phyloP scores from a whole-genome alignment of 2,797 vertebrate genomes.

The Helostoma temminkii region DNA sequence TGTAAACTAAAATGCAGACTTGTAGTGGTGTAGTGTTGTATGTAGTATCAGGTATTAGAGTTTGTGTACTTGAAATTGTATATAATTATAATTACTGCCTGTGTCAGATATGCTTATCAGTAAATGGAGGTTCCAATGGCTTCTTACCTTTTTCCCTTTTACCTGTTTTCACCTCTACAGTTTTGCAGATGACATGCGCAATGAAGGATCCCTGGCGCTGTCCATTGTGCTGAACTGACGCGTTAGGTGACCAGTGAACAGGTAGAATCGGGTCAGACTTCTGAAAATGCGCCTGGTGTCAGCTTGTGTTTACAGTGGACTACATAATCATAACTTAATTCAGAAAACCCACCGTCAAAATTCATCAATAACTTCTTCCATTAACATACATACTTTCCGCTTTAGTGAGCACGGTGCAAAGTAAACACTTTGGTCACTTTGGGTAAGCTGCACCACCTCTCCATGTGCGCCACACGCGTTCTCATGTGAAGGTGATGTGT shows the following conservation, averaged over 20 bases:
- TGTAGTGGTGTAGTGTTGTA: too few relatives aligned
- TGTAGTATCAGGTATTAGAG: too few relatives aligned
- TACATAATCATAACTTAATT: constrained; percentile 15
- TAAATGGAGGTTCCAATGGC: too few relatives aligned
- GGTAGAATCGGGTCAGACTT: neutral
- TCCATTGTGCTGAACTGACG: constrained; percentile 76
- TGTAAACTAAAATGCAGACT: too few relatives aligned
- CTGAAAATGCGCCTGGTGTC: neutral
- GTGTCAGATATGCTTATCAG: too few relatives aligned
- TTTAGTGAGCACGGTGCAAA: too few relatives aligned
- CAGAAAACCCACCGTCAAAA: neutral
- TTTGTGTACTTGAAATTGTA: neutral
- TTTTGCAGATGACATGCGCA: constrained; percentile 12
- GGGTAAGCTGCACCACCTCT: constrained; percentile 22
- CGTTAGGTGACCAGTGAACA: neutral
- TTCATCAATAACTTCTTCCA: neutral
- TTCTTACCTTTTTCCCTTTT: neutral
- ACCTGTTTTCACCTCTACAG: constrained; percentile 31
- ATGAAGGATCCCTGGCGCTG: constrained; percentile 42
- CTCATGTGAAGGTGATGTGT: constrained; percentile 47
- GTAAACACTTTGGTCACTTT: too few relatives aligned
- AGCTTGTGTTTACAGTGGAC: too few relatives aligned
- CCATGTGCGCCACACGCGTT: constrained; percentile 31
- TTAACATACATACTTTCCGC: constrained; percentile 6
- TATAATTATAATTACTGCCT: too few relatives aligned